Base-by-base conservation (phyloP, 2,888 invertebrate species). In the Torymus texanus region DNA sequence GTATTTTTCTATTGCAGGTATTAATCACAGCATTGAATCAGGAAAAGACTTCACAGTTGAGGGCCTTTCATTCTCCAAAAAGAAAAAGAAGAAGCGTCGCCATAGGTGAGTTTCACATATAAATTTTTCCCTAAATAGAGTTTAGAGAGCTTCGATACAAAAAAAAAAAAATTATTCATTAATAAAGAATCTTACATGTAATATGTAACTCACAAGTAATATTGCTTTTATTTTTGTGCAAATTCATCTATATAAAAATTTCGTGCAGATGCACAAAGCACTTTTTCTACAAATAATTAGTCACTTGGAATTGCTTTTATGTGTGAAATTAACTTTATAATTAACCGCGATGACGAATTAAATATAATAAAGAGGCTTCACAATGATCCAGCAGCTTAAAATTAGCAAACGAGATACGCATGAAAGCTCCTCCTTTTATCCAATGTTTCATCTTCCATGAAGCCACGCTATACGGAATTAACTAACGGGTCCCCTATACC, bases 71-170 rank as follows among this genome's bases (percentile, higher is more conserved):
- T 95, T 95, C 91, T 95, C 94, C 88, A 95, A 96, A 89, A 97
- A 97, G 92, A 97, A 97, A 91, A 97, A 97, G 93, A 97, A 97
- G 93, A 97, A 97, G 92, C 94, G 97, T 88, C 94, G 97, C 89
- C 97, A 97, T 92, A 95, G 96, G 96, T 96, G 93, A 93, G 91
- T 16, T 76, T 50, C 76, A 78, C 63, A 81, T 72, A 75, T 18
- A 58, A 81, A 78, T 68, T 70, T 74, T 41, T 41, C 8, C 41
- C 8, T 41, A 41, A 41, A 8, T 41, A 41, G 41, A 41, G 5
- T 41, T 8, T 41, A 41, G 41, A 41, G 1, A 41, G 41, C 5
- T 41, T 41, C 41, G 8, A 41, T 41, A 1, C 5, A 41, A 41
- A 41, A 41, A 41, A 41, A 41, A 41, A 41, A 41, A 41, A 8